Conservation (phyloP, 2,888 invertebrate genomes). For the Neria commutata region DNA sequence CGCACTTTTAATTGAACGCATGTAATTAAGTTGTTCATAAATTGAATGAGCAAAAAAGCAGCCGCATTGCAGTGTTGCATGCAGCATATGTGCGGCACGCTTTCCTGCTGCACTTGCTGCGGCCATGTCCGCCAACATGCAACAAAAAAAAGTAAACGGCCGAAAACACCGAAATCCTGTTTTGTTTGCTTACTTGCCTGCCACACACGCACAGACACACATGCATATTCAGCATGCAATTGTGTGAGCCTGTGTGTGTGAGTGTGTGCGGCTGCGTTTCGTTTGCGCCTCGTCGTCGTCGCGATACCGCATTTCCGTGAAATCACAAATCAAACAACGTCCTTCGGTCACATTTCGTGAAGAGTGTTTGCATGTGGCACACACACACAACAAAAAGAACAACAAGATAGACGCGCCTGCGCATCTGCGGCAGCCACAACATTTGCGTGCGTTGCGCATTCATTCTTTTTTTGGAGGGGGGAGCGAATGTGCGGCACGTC, state of each 20-base stretch:
- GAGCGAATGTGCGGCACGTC: background rate
- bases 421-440: background rate
- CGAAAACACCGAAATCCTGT: too few relatives aligned
- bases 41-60: conserved; percentile 18
- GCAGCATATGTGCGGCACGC: background rate
- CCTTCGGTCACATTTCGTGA: conserved; percentile 43
- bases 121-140: conserved; percentile 28
- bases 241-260: too few relatives aligned
- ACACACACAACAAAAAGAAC: background rate
- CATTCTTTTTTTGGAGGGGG: conserved; percentile 13
- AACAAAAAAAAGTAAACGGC: conserved; percentile 4
- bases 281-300: conserved; percentile 25
- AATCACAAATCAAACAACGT: conserved; percentile 59
- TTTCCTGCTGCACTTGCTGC: background rate
- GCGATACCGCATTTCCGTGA: too few relatives aligned
- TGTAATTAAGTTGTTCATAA: conserved; percentile 56
- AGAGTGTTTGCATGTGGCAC: conserved; percentile 1
- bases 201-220: too few relatives aligned
- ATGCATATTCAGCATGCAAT: too few relatives aligned
- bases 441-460: background rate
- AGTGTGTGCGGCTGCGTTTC: too few relatives aligned
- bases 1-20: conserved; percentile 57
- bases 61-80: conserved; percentile 10
- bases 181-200: too few relatives aligned
- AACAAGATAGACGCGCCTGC: background rate